Conservation (phyloP, 2,888 invertebrate genomes). For the Taphrorychus bicolor region DNA sequence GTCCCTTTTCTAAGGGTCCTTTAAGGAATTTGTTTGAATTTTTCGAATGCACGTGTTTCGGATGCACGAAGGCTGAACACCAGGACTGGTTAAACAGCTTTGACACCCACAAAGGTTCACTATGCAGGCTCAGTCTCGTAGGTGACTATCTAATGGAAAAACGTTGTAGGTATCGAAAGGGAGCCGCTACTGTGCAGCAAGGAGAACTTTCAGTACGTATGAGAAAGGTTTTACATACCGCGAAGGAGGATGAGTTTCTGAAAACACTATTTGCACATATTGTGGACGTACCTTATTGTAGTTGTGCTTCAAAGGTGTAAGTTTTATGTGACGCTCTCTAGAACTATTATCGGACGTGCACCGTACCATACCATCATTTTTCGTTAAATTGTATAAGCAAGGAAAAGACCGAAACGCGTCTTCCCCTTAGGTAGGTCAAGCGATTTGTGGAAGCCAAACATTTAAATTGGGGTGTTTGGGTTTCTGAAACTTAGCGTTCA, state of each 20-base stretch:
- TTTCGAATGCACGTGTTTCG: conserved; percentile 79
- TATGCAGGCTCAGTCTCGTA: not conserved
- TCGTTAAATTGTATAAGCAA: not conserved
- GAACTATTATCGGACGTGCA: not conserved
- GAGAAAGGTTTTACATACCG: conserved; percentile 48
- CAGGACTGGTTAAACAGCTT: conserved; percentile 80
- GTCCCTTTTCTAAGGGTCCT: conserved; percentile 86
- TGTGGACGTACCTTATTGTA: not conserved
- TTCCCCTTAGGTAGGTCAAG: not conserved
- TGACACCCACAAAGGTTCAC: conserved; percentile 65
- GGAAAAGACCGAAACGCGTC: not conserved
- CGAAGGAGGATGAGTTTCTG: conserved; percentile 33
- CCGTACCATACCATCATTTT: not conserved
- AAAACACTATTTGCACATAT: conserved; percentile 2
- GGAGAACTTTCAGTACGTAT: conserved; percentile 76
- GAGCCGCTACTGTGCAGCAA: conserved; percentile 70
- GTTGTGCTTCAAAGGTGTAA: not conserved
- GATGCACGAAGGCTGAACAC: conserved; percentile 63
- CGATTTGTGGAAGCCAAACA: not conserved
- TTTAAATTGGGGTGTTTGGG: not conserved
- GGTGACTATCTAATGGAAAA: not conserved
- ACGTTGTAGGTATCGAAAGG: conserved; percentile 61
- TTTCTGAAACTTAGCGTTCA: not conserved
- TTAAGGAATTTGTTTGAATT: conserved; percentile 85
- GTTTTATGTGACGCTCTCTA: not conserved